Evolutionary conservation across 2,113 vertebrate species (phyloP).

Genomic region (Lepus europaeus): DNA sequence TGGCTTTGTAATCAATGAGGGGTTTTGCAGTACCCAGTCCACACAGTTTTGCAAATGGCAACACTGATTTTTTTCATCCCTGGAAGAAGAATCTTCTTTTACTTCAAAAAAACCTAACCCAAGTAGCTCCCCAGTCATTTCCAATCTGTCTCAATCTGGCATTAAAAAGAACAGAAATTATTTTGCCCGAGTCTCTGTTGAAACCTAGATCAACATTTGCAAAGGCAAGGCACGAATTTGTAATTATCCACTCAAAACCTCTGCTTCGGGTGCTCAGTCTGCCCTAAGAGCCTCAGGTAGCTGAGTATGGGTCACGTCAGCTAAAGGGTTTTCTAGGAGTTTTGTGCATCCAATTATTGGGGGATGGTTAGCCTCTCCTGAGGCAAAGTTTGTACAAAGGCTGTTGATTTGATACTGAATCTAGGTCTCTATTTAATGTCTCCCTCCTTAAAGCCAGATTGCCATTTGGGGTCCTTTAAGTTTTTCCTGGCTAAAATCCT

Average conservation of each 20-base stretch:
- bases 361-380: neutral
- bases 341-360: neutral
- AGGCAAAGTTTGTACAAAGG: neutral
- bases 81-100: neutral
- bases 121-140: neutral
- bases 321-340: neutral
- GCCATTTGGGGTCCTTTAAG: neutral
- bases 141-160: neutral
- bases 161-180: conserved; percentile 17
- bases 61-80: neutral
- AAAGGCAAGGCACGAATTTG: neutral
- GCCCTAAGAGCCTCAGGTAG: neutral
- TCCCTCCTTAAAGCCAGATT: neutral
- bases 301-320: neutral
- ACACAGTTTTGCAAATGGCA: neutral
- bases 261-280: neutral
- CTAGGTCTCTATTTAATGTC: neutral
- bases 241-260: conserved; percentile 29
- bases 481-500: conserved; percentile 17
- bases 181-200: neutral
- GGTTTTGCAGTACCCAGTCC: neutral
- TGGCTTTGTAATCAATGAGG: neutral
- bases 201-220: conserved; percentile 1
- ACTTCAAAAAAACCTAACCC: neutral
- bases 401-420: neutral